Percentiles rank a stretch among this genome's conserved stretches.
phyloP scores from a whole-genome alignment of 2,113 vertebrate species.

The Plotosus lineatus region DNA sequence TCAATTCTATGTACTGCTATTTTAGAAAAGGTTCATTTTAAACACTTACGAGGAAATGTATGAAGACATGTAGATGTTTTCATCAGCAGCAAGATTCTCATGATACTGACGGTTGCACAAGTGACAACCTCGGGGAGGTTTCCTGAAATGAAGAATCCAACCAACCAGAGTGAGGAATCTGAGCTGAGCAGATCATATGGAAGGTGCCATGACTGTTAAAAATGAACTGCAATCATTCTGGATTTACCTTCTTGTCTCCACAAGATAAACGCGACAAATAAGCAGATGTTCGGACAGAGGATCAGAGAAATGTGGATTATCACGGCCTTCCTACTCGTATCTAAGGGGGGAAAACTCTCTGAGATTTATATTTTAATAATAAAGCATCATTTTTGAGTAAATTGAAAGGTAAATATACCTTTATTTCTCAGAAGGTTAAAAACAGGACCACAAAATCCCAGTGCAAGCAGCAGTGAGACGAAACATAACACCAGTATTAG shows the following conservation, averaged over 20 bases:
- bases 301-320: background rate
- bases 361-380: too few species aligned
- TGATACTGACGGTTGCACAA: background rate
- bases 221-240: background rate
- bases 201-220: too few species aligned
- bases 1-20: too few species aligned
- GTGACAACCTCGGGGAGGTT: background rate
- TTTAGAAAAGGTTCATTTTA: background rate
- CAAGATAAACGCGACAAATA: background rate
- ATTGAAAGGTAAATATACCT: constrained; percentile 3
- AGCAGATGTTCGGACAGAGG: background rate
- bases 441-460: background rate
- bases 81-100: background rate
- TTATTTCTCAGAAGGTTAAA: background rate
- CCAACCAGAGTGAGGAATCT: background rate
- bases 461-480: background rate
- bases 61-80: background rate
- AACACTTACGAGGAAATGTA: background rate
- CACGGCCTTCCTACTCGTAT: background rate
- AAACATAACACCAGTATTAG: constrained; percentile 11
- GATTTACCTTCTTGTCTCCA: constrained; percentile 12
- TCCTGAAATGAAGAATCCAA: background rate
- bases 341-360: too few species aligned
- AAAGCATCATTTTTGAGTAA: background rate
- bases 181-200: too few species aligned